Evolutionary conservation across 1,140 invertebrate genomes (phyloP), one percentile per base, ranked within the genome.

Genomic region (Portunus trituberculatus): DNA sequence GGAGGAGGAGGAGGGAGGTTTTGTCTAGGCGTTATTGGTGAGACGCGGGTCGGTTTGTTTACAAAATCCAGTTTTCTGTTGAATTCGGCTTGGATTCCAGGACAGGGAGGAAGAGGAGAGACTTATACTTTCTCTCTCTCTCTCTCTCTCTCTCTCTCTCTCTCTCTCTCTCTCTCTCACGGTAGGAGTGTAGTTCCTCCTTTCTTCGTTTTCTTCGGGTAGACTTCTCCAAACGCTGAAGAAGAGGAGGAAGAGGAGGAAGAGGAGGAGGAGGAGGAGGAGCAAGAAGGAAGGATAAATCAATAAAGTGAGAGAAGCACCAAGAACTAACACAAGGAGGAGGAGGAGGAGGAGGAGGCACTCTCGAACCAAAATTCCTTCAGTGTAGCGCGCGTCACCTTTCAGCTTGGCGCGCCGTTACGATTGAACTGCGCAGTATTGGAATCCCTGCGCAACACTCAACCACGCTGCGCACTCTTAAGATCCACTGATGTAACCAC

Each of bases 51-150:
- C 20, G 87, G 93, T 94, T 94, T 94, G 93, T 94, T 94, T 94
- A 94, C 86, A 90, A 39, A 76, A 46, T 52, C 46, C 93, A 76
- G 86, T 89, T 94, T 94, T 94, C 87, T 90, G 59, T 82, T 94
- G 86, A 10, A 31, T n/a, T 16, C 14, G 29, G 86, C n/a, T 39
- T 39, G 39, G 39, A 39, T 39, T 39, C 39, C 20, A 29, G 31
- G 16, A 88, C 7, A 88, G 28, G 52, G 28, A 91, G 67, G 67
- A 20, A 14, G 48, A 25, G 67, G 67, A 25, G 67, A 2, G 67
- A 76, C 67, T n/a, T 1, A 2, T 39, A n/a, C 52, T 59, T 10
- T 59, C 52, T 59, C 52, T 59, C 52, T 59, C 52, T 59, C 52
- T 59, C 52, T 59, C 52, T 59, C 52, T 59, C 52, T 59, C 52